phyloP scores from a whole-genome alignment of 2,113 vertebrate genomes.

The Equus quagga region DNA sequence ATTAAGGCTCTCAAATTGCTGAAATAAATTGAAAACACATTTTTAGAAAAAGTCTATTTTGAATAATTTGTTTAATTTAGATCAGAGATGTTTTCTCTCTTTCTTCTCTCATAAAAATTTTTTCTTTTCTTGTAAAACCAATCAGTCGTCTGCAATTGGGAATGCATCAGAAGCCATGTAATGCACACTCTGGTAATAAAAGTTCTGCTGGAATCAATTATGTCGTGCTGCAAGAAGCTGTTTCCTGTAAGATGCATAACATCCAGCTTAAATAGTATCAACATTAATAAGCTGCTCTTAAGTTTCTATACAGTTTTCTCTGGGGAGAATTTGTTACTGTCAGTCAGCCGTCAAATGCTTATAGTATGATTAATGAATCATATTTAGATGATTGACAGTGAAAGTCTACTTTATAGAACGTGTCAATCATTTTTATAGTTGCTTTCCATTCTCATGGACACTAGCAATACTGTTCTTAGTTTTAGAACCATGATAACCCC shows the following conservation, averaged over 20 bases:
- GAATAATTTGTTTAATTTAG: slow-evolving; percentile 54
- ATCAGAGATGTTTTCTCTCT: background rate
- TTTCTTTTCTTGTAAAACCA: background rate
- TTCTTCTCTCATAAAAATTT: background rate
- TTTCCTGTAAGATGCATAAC: slow-evolving; percentile 44
- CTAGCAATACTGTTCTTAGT: slow-evolving; percentile 42
- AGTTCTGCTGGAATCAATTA: slow-evolving; percentile 69
- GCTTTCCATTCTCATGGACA: slow-evolving; percentile 78
- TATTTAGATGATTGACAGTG: slow-evolving; percentile 78
- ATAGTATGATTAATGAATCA: slow-evolving; percentile 79
- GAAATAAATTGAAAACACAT: background rate
- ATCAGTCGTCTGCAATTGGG: slow-evolving; percentile 56
- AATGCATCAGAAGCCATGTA: slow-evolving; percentile 20
- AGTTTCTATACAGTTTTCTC: slow-evolving; percentile 69
- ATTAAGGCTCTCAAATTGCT: background rate
- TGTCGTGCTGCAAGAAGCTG: slow-evolving; percentile 24
- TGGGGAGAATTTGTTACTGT: slow-evolving; percentile 74
- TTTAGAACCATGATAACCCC: slow-evolving; percentile 57
- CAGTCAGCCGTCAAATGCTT: slow-evolving; percentile 79
- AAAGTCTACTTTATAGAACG: slow-evolving; percentile 75
- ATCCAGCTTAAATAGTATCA: slow-evolving; percentile 63
- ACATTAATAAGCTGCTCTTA: slow-evolving; percentile 71
- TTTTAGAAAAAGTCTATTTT: slow-evolving; percentile 22
- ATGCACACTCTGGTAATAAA: slow-evolving; percentile 53
- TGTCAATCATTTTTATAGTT: slow-evolving; percentile 68